Evolutionary conservation across 2,113 vertebrate species (phyloP).

Genomic region (Trichechus manatus): DNA sequence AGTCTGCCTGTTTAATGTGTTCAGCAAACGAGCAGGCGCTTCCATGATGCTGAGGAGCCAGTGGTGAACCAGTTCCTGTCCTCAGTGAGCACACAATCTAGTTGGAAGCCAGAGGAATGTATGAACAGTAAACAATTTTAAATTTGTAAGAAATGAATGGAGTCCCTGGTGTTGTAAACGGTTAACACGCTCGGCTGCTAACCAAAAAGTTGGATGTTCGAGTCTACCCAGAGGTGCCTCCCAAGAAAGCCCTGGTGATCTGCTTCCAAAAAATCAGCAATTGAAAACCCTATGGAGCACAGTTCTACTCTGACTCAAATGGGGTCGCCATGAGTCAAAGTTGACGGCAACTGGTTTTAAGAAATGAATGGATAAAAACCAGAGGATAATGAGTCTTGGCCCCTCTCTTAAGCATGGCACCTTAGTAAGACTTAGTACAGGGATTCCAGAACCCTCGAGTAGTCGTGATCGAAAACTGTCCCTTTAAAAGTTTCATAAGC

Average conservation of each 20-base stretch:
- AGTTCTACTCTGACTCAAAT: not conserved
- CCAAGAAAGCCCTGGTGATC: not conserved
- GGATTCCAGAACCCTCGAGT: not conserved
- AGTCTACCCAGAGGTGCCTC: not conserved
- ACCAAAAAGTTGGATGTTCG: not conserved
- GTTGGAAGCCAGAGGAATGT: not conserved
- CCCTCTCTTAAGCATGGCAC: not conserved
- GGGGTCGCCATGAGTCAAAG: not conserved
- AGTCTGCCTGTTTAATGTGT: not conserved
- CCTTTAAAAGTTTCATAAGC: constrained; percentile 37
- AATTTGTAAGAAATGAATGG: constrained; percentile 4
- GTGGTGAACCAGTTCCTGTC: not conserved
- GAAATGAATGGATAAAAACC: not conserved
- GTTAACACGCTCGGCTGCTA: not conserved
- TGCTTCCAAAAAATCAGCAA: not conserved
- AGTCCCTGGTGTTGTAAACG: not conserved
- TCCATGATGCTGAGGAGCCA: not conserved
- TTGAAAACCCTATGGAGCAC: not conserved
- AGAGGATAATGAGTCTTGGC: not conserved
- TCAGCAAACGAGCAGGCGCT: not conserved
- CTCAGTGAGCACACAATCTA: not conserved
- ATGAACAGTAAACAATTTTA: not conserved
- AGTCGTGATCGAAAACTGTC: not conserved
- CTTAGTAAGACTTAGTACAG: not conserved
- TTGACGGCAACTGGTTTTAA: not conserved